Percentiles rank a stretch among this genome's conserved stretches.
These are phyloP conservation scores for Onthophagus taurus DNA, from an alignment of 1,140 invertebrate genomes.

Conservation along the genomic window DNA sequence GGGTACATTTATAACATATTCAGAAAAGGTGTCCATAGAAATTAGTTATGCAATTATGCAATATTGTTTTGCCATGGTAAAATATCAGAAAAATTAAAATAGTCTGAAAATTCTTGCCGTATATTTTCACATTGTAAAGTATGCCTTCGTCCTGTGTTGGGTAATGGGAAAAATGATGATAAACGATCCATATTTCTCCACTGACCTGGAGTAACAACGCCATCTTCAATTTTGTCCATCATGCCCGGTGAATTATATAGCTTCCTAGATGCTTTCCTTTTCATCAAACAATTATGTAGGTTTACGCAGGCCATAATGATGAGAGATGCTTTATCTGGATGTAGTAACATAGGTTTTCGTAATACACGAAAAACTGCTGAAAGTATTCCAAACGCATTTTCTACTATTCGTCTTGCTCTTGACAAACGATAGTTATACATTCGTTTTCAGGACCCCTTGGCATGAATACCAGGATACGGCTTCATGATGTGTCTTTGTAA, in stretches of 20 bases:
- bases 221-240: slow-evolving; percentile 10
- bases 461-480: slow-evolving; percentile 35
- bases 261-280: no score
- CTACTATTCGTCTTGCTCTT: slow-evolving; percentile 36
- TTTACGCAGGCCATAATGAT: slow-evolving; percentile 22
- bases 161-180: slow-evolving; percentile 12
- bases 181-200: slow-evolving; percentile 10
- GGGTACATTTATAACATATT: no score
- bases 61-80: no score
- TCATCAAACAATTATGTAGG: slow-evolving; percentile 15
- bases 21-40: no score
- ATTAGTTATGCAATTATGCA: no score
- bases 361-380: slow-evolving; percentile 38
- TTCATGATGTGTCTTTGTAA: slow-evolving; percentile 38
- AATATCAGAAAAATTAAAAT: no score
- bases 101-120: slow-evolving; percentile 9
- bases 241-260: slow-evolving; percentile 8
- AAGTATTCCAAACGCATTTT: slow-evolving; percentile 46
- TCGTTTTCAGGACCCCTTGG: slow-evolving; percentile 28
- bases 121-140: slow-evolving; percentile 9
- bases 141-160: slow-evolving; percentile 7
- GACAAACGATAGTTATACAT: slow-evolving; percentile 37
- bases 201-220: neutral
- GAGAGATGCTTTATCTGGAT: slow-evolving; percentile 23
- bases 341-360: slow-evolving; percentile 29